Conservation (phyloP, 2,113 vertebrate species). For the Onychostruthus taczanowskii region DNA sequence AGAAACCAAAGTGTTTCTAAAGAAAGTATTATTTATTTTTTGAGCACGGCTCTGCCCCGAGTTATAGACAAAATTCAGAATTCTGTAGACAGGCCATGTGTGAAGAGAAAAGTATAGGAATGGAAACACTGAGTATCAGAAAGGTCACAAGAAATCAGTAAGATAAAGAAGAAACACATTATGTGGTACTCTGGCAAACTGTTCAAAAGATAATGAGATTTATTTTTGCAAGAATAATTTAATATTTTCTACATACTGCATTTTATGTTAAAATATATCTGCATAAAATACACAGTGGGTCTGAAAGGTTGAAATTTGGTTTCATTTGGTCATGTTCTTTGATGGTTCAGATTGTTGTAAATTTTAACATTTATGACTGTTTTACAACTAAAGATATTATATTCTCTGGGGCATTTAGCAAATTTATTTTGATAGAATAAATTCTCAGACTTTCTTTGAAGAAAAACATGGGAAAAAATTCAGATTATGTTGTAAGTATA, state of each 20-base stretch:
- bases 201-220: background rate
- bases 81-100: accelerated
- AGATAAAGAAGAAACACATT: background rate
- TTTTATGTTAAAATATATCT: background rate
- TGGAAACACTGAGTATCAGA: background rate
- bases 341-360: background rate
- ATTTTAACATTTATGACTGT: background rate
- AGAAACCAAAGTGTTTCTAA: background rate
- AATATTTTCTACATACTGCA: background rate
- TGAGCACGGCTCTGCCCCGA: background rate
- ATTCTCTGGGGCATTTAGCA: background rate
- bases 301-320: background rate
- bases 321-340: background rate
- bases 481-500: background rate
- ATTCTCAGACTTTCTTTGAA: background rate
- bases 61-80: background rate
- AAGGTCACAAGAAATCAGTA: background rate
- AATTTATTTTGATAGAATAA: slow-evolving; percentile 7
- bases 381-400: background rate
- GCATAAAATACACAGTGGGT: background rate
- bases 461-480: background rate
- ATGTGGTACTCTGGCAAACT: background rate
- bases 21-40: background rate
- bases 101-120: background rate
- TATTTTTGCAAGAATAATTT: background rate